phyloP scores from a whole-genome alignment of 2,113 vertebrate species.

The Melanocharis versteri region DNA sequence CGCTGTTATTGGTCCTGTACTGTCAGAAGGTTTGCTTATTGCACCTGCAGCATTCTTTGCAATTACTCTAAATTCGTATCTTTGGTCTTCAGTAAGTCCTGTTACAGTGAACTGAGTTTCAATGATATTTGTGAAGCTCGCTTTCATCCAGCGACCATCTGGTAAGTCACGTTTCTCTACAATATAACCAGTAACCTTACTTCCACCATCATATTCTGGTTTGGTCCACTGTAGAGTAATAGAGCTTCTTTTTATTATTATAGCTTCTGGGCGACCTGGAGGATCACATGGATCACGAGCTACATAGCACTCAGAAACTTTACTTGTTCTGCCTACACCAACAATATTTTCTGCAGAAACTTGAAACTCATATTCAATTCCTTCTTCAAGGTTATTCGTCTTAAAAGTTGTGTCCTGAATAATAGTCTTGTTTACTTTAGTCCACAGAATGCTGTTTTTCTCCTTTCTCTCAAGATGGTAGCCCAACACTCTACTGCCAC shows the following conservation, averaged over 20 bases:
- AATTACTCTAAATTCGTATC: conserved; percentile 97
- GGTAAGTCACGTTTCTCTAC: conserved; percentile 96
- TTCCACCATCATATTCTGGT: conserved; percentile 96
- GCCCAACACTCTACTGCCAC: conserved; percentile 89
- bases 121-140: conserved; percentile 95
- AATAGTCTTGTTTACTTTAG: conserved; percentile 92
- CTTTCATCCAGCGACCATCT: conserved; percentile 95
- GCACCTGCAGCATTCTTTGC: conserved; percentile 94
- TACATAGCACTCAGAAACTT: conserved; percentile 91
- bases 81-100: conserved; percentile 91
- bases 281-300: conserved; percentile 95
- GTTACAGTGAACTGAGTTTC: conserved; percentile 95
- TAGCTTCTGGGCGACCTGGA: conserved; percentile 90
- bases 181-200: conserved; percentile 91
- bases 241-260: conserved; percentile 87
- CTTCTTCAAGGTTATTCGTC: conserved; percentile 90
- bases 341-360: conserved; percentile 98
- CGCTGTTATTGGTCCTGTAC: conserved; percentile 92
- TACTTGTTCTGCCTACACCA: conserved; percentile 92
- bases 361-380: conserved; percentile 93
- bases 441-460: conserved; percentile 96
- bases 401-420: conserved; percentile 91
- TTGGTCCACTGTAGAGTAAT: conserved; percentile 94
- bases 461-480: conserved; percentile 98
- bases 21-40: conserved; percentile 93